Evolutionary conservation across 2,797 vertebrate genomes (phyloP).

Genomic region (Stomatorhinus walkeri): DNA sequence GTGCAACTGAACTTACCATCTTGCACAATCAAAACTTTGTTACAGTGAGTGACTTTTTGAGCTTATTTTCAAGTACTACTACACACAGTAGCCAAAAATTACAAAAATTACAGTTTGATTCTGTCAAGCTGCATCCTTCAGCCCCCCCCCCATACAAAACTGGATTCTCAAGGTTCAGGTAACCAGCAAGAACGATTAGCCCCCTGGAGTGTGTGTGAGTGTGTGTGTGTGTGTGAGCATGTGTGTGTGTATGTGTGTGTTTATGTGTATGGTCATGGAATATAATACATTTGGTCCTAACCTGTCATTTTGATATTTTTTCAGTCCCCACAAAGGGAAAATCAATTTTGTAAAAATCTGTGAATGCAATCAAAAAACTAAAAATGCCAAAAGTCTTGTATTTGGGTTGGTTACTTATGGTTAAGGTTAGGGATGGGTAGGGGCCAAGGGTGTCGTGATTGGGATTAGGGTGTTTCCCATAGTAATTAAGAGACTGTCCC

Average conservation of each 20-base stretch:
- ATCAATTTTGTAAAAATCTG: neutral
- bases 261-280: neutral
- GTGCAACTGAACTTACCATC: neutral
- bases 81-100: neutral
- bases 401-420: neutral
- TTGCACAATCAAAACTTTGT: neutral
- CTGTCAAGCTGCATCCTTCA: neutral
- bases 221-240: neutral
- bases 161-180: neutral
- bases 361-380: neutral
- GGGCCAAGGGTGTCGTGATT: too few relatives aligned
- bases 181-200: neutral
- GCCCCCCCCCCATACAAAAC: neutral
- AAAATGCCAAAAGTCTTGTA: neutral
- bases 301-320: neutral
- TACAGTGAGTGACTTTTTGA: neutral
- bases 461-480: too few relatives aligned
- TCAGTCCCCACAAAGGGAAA: neutral
- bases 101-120: neutral
- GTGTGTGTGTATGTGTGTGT: neutral
- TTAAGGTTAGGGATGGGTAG: neutral
- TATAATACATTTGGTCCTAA: neutral
- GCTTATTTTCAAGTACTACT: neutral
- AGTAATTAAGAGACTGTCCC: neutral
- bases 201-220: neutral